These are phyloP conservation scores for Lottia gigantea DNA, from an alignment of 2,888 invertebrate genomes.

Conservation along the genomic window DNA sequence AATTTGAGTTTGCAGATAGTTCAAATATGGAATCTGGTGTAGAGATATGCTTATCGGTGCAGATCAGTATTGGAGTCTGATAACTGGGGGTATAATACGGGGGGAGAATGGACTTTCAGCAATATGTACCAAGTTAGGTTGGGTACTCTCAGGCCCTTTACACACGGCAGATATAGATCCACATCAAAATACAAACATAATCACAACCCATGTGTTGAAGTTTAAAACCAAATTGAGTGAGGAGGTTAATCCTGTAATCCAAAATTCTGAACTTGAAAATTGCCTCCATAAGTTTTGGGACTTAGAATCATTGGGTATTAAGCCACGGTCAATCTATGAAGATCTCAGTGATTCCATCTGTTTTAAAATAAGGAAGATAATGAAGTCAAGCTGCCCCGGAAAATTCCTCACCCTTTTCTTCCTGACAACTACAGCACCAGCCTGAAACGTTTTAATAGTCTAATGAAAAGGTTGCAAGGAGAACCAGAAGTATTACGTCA, in stretches of 20 bases:
- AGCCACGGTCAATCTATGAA: not conserved
- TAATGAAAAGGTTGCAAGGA: not conserved
- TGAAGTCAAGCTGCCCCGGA: not conserved
- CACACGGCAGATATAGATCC: not conserved
- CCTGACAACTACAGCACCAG: not conserved
- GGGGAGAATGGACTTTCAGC: constrained; percentile 1
- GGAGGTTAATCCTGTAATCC: too few relatives aligned
- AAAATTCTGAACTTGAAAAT: not conserved
- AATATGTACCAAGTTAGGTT: not conserved
- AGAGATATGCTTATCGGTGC: too few relatives aligned
- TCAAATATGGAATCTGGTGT: too few relatives aligned
- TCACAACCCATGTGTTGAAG: constrained; percentile 7
- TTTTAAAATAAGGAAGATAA: too few relatives aligned
- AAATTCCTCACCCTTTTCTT: not conserved
- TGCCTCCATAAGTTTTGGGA: constrained; percentile 1
- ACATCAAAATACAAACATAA: not conserved
- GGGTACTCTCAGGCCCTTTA: not conserved
- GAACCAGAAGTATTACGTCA: not conserved
- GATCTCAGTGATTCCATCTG: not conserved
- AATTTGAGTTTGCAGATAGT: too few relatives aligned
- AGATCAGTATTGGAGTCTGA: not conserved
- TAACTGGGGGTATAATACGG: constrained; percentile 1
- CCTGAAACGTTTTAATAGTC: not conserved
- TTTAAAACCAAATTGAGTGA: not conserved
- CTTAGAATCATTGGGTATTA: constrained; percentile 2